These are phyloP conservation scores for chimpanzee (Pan troglodytes) DNA, from an alignment of 2,113 vertebrate species.

Conservation along the genomic window NHGRI_mPanTro3-v2.1_pri NC_072404.2:57807501-57808000, in stretches of 20 bases:
- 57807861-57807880: background rate
- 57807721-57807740: background rate
- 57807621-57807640: too few species aligned
- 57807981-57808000: background rate
- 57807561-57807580: too few species aligned
- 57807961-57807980: background rate
- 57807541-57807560: too few species aligned
- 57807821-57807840: background rate
- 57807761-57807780: background rate
- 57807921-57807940: background rate
- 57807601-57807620: too few species aligned
- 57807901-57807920: background rate
- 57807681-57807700: background rate
- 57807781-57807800: background rate
- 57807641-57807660: too few species aligned
- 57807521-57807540: too few species aligned
- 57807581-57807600: too few species aligned
- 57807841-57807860: background rate
- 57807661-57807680: too few species aligned
- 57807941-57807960: background rate
- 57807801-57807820: background rate
- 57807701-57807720: background rate
- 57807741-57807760: background rate
- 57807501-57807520: too few species aligned
- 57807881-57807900: background rate